Percentiles rank a stretch among this genome's conserved stretches.
These are phyloP conservation scores for Portevinia maculata DNA, from an alignment of 2,888 invertebrate genomes.

Conservation along the genomic window DNA sequence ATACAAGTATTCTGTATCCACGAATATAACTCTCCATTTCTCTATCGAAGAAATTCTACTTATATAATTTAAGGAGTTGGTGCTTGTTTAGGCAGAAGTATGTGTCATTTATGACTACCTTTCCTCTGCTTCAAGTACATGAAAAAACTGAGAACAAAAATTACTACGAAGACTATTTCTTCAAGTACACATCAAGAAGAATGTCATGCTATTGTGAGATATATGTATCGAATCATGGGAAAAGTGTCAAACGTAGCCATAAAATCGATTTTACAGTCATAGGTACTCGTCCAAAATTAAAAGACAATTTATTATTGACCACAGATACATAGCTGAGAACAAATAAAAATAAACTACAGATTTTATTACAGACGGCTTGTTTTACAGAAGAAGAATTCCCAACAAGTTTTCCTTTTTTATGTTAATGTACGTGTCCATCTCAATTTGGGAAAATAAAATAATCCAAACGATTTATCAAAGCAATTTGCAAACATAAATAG, in stretches of 20 bases:
- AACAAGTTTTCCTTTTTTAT: slow-evolving; percentile 21
- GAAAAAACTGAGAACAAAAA: no score
- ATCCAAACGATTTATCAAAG: slow-evolving; percentile 49
- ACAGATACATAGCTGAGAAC: slow-evolving; percentile 10
- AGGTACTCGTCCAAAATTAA: slow-evolving; percentile 4
- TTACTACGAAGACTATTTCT: background rate
- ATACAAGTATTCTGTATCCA: no score
- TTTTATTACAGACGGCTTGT: slow-evolving; percentile 24
- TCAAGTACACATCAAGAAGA: background rate
- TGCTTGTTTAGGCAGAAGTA: no score
- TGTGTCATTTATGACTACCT: no score
- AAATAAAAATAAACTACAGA: slow-evolving; percentile 19
- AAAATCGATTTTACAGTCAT: background rate
- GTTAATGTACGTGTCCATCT: slow-evolving; percentile 32
- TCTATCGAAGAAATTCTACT: no score
- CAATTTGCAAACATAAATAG: slow-evolving; percentile 48
- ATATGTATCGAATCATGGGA: background rate
- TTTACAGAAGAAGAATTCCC: slow-evolving; percentile 2
- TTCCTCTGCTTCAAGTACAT: no score
- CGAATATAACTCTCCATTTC: no score
- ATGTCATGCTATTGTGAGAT: background rate
- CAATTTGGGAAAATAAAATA: slow-evolving; percentile 33
- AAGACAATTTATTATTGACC: slow-evolving; percentile 16
- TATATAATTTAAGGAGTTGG: no score
- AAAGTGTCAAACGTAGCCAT: background rate